These are phyloP conservation scores for Drosophila birchii DNA, from an alignment of 2,888 invertebrate species.

Conservation along the genomic window DNA sequence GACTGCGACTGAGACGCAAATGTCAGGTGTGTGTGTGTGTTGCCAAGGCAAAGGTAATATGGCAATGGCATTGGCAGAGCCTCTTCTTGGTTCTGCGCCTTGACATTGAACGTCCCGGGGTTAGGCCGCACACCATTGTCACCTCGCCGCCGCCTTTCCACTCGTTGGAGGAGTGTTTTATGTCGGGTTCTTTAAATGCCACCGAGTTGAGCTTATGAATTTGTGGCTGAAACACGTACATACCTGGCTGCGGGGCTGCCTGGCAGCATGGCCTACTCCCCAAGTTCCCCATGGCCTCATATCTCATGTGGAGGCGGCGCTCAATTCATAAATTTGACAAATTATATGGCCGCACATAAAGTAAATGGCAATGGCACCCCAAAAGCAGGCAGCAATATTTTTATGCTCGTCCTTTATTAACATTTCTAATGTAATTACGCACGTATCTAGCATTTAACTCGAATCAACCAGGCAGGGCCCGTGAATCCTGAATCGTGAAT, in stretches of 20 bases:
- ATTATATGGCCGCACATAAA: conserved; percentile 53
- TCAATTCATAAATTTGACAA: conserved; percentile 56
- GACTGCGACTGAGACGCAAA: conserved; percentile 49
- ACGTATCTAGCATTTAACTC: conserved; percentile 70
- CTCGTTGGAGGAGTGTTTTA: conserved; percentile 44
- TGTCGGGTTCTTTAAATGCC: conserved; percentile 71
- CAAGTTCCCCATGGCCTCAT: conserved; percentile 2
- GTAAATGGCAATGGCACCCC: conserved; percentile 39
- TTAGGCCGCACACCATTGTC: conserved; percentile 41
- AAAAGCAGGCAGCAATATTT: conserved; percentile 60
- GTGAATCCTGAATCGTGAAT: conserved; percentile 10
- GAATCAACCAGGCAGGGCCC: conserved; percentile 48
- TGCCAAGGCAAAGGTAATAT: conserved; percentile 45
- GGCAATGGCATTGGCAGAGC: conserved; percentile 37
- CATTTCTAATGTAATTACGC: conserved; percentile 76
- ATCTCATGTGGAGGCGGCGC: conserved; percentile 34
- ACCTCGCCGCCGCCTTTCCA: conserved; percentile 34
- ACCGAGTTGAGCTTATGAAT: conserved; percentile 61
- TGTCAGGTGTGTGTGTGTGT: conserved; percentile 59
- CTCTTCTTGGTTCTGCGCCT: conserved; percentile 57
- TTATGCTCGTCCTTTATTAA: conserved; percentile 63
- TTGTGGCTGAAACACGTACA: conserved; percentile 61
- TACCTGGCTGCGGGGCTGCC: conserved; percentile 44
- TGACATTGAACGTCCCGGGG: conserved; percentile 71
- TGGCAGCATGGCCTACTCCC: neutral